Conservation (phyloP, 2,113 vertebrate species). For the Fulica atra region DNA sequence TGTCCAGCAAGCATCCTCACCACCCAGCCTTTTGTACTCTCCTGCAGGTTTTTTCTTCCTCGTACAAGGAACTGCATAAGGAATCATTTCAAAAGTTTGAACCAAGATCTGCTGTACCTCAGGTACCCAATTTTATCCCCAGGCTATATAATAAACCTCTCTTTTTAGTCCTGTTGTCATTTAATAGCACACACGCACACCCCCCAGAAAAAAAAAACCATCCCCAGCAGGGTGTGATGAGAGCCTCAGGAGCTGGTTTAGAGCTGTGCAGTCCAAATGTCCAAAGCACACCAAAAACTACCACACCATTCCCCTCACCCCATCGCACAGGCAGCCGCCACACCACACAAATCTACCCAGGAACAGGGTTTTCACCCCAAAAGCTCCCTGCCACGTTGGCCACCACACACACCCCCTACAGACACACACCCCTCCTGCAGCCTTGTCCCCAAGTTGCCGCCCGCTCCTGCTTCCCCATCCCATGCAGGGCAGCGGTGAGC, state of each 20-base stretch:
- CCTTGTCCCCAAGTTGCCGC: background rate
- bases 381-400: background rate
- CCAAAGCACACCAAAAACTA: background rate
- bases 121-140: background rate
- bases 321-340: background rate
- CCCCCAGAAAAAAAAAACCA: background rate
- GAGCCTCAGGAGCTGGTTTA: background rate
- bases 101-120: background rate
- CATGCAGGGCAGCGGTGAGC: background rate
- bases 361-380: background rate
- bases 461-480: background rate
- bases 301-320: fast-evolving
- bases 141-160: background rate
- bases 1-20: background rate
- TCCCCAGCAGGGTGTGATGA: background rate
- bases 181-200: background rate
- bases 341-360: background rate
- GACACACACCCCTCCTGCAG: no score
- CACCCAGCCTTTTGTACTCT: background rate
- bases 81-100: background rate
- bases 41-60: background rate
- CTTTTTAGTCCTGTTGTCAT: background rate
- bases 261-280: background rate
- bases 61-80: fast-evolving
- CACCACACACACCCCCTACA: no score